phyloP scores from a whole-genome alignment of 2,797 vertebrate genomes.

The Darevskia nairensis region DNA sequence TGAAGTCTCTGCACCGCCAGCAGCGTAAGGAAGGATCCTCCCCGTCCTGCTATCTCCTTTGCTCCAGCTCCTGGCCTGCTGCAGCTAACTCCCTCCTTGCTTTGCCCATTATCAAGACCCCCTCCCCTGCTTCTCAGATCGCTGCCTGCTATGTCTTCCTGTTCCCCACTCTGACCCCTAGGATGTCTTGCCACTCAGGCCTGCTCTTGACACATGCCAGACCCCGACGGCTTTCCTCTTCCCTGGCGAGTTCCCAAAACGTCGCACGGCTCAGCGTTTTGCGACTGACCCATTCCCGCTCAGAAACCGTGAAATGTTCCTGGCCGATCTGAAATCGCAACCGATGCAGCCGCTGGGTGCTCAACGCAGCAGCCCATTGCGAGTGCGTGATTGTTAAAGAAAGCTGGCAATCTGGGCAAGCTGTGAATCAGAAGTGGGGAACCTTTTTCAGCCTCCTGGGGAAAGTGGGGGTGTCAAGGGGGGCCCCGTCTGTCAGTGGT shows the following conservation, averaged over 20 bases:
- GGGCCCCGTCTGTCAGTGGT: too few relatives aligned
- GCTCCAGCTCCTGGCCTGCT: neutral
- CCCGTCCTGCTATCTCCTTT: neutral
- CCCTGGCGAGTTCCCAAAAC: neutral
- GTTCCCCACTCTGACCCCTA: neutral
- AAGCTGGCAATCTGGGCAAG: neutral
- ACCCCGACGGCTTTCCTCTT: neutral
- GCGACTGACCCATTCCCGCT: neutral
- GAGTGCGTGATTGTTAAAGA: neutral
- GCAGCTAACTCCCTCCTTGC: too few relatives aligned
- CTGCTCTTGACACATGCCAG: too few relatives aligned
- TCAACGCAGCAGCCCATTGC: too few relatives aligned
- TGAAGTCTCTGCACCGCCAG: too few relatives aligned
- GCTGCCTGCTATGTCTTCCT: too few relatives aligned
- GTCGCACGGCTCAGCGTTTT: too few relatives aligned
- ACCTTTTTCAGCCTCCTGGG: too few relatives aligned
- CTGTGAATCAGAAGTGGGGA: neutral
- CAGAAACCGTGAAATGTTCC: neutral
- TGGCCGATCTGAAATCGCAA: too few relatives aligned
- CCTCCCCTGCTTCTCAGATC: neutral
- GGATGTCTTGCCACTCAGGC: accelerated
- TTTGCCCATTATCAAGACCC: neutral
- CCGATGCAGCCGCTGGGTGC: neutral
- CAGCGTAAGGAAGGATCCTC: neutral
- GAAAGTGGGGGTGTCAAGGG: too few relatives aligned